Percentiles rank a stretch among this genome's conserved stretches.
phyloP scores from a whole-genome alignment of 2,888 invertebrate species.

The Blastobasis adustella region DNA sequence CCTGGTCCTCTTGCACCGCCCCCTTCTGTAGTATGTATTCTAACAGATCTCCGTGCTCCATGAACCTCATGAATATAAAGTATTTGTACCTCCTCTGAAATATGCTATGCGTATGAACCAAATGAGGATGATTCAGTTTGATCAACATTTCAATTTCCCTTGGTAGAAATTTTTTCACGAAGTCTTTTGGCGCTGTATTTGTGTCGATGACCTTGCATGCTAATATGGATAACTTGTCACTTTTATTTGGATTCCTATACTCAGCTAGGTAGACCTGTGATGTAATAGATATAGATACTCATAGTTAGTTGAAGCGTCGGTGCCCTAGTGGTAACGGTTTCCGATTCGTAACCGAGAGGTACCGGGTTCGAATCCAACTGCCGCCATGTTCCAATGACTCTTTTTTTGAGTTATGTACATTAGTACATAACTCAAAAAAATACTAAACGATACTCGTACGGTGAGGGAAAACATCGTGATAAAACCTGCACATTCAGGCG shows the following conservation, averaged over 20 bases:
- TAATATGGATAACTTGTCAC: conserved; percentile 54
- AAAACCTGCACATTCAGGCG: too few relatives aligned
- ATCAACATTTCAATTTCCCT: conserved; percentile 87
- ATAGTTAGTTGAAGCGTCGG: too few relatives aligned
- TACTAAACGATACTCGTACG: too few relatives aligned
- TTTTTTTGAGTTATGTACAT: too few relatives aligned
- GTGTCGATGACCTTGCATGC: conserved; percentile 87
- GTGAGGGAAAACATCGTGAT: too few relatives aligned
- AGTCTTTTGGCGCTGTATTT: conserved; percentile 82
- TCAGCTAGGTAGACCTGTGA: conserved; percentile 60
- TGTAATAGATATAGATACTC: background rate
- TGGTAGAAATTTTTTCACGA: conserved; percentile 86
- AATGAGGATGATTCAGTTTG: conserved; percentile 85
- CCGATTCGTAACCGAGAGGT: too few relatives aligned
- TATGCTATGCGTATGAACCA: conserved; percentile 86
- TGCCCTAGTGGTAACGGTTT: too few relatives aligned
- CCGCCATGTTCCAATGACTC: too few relatives aligned
- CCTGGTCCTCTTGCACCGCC: conserved; percentile 79
- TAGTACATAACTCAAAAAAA: too few relatives aligned
- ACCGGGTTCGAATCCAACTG: too few relatives aligned
- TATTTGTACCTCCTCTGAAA: conserved; percentile 81
- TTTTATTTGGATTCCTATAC: conserved; percentile 58
- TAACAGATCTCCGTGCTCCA: conserved; percentile 85
- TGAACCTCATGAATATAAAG: conserved; percentile 83
- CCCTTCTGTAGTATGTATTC: conserved; percentile 82